Evolutionary conservation across 2,113 vertebrate genomes (phyloP), one percentile per base, ranked within the genome.

Genomic region (Cephalopholis sonnerati): DNA sequence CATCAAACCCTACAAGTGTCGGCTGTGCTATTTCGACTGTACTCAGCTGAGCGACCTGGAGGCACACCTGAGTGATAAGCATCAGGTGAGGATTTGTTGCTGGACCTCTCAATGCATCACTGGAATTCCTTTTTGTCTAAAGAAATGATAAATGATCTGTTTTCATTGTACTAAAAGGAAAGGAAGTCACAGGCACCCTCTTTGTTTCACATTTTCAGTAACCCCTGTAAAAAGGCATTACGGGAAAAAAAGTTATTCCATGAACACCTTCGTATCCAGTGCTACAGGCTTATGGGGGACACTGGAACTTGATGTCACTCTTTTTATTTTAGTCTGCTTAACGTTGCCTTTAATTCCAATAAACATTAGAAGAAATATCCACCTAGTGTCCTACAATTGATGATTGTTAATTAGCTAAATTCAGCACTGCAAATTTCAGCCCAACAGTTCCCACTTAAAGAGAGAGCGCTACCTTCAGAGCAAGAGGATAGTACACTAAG

Each of bases 1-100:
- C 65, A 6, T 90, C 63, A 89, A 77, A 64, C 93, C 92, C 13
- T 94, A 89, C 87, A 88, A 80, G 83, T 94, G 93, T 46, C 88
- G 87, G 12, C 92, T 94, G 44, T 94, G 93, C 79, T 94, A 89
- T 89, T 94, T 92, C 2, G 92, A 93, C 92, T 93, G 93, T 75
- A 16, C 74, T 48, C 69, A 0, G 71, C 88, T 93, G 64, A 71
- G 75, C 12, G 81, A 90, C 20, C 17, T 94, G 74, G 91, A 94
- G 83, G 88, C 74, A 18, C 93, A 94, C 88, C 87, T 94, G 89
- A 91, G 83, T 50, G 85, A 91, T 70, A 91, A 93, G 64, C 93
- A 94, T 87, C 93, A 93, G 87, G 93, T 94, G 85, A 87, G 80
- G 75, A 77, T 53, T 29, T 11, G 17, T 32, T 16, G 50, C 18